phyloP scores from a whole-genome alignment of 2,888 invertebrate species.

The Schizotus pectinicornis region DNA sequence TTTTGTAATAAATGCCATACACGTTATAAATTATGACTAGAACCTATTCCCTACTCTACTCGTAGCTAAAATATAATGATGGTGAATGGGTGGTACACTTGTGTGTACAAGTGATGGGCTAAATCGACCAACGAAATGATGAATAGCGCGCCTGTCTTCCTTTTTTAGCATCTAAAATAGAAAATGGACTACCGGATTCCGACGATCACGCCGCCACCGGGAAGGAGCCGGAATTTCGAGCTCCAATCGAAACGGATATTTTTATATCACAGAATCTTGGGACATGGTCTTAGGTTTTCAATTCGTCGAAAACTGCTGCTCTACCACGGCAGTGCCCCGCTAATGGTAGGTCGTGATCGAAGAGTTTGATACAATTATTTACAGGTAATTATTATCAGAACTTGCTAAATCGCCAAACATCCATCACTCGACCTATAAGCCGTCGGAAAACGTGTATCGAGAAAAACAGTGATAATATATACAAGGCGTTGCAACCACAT shows the following conservation, averaged over 20 bases:
- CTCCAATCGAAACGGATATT: conserved; percentile 16
- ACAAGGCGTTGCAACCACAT: no score
- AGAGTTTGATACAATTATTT: no score
- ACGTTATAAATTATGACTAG: conserved; percentile 49
- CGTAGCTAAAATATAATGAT: conserved; percentile 56
- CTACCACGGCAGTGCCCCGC: conserved; percentile 10
- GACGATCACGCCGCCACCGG: conserved; percentile 18
- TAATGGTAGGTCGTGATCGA: no score
- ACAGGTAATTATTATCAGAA: no score
- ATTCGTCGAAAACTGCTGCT: conserved; percentile 1
- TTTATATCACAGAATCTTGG: conserved; percentile 25
- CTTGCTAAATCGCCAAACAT: no score
- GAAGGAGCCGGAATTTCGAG: conserved; percentile 1
- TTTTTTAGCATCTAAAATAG: conserved; percentile 45
- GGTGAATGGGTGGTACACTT: conserved; percentile 30
- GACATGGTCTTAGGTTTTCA: conserved; percentile 19
- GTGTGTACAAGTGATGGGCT: conserved; percentile 19
- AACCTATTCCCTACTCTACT: conserved; percentile 49
- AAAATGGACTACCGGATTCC: conserved; percentile 36
- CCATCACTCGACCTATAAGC: no score
- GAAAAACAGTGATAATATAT: no score
- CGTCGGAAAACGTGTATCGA: no score
- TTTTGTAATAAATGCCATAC: conserved; percentile 46
- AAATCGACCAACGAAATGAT: conserved; percentile 12
- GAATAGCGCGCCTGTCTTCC: conserved; percentile 25